phyloP scores from a whole-genome alignment of 2,888 invertebrate species.

The Perithous albicinctus region DNA sequence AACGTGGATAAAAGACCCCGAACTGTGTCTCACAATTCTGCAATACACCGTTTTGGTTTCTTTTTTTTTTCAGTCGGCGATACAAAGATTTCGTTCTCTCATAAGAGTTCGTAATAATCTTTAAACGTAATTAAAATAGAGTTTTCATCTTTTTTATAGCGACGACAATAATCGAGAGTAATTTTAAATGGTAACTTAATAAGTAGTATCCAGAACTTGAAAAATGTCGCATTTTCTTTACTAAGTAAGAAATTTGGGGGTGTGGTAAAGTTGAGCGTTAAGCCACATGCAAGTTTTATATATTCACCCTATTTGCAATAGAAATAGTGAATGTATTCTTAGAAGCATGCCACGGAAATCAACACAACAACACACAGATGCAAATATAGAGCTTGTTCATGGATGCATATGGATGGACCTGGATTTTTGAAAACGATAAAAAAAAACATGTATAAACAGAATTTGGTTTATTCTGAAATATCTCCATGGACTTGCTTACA shows the following conservation, averaged over 20 bases:
- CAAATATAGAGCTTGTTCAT: conserved; percentile 62
- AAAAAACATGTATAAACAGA: conserved; percentile 36
- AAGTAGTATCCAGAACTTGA: no score
- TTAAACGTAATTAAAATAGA: no score
- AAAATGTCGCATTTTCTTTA: no score
- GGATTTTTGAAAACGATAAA: conserved; percentile 12
- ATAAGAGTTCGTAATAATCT: no score
- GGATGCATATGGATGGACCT: conserved; percentile 57
- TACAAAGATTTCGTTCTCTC: no score
- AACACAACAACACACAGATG: conserved; percentile 35
- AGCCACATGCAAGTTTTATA: background rate
- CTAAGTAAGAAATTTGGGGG: no score
- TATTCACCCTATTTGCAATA: background rate
- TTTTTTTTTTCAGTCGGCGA: no score
- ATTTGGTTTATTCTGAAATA: conserved; percentile 55
- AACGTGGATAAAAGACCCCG: no score
- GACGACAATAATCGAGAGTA: background rate
- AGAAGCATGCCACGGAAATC: conserved; percentile 44
- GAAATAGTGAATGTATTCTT: conserved; percentile 14
- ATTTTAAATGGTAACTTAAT: background rate
- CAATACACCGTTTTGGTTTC: no score
- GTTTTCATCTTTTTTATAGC: background rate
- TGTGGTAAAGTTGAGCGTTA: no score
- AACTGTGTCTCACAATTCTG: no score
- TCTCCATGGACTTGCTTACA: conserved; percentile 73